These are phyloP conservation scores for Aromia moschata DNA, from an alignment of 2,888 invertebrate species.

Conservation along the genomic window DNA sequence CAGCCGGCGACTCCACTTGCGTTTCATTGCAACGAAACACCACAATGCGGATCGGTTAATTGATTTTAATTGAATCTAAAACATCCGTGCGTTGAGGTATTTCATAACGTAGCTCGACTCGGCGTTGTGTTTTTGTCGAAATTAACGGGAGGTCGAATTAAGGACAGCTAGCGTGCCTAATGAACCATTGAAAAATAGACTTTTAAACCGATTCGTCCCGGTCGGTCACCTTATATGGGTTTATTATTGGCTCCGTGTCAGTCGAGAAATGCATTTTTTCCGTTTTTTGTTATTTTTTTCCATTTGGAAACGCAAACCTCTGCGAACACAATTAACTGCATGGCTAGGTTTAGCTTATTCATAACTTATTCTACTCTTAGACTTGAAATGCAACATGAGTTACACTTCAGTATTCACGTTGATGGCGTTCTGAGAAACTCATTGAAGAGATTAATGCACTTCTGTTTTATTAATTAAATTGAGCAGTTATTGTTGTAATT, in stretches of 20 bases:
- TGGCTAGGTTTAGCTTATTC: not conserved
- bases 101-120: slow-evolving; percentile 19
- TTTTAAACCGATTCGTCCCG: slow-evolving; percentile 27
- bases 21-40: slow-evolving; percentile 10
- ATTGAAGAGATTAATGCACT: no score
- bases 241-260: slow-evolving; percentile 17
- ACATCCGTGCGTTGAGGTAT: slow-evolving; percentile 6
- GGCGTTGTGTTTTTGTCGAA: slow-evolving; percentile 20
- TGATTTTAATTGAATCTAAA: slow-evolving; percentile 15
- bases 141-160: slow-evolving; percentile 30
- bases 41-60: slow-evolving; percentile 10
- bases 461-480: no score
- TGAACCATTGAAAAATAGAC: slow-evolving; percentile 30
- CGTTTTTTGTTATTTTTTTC: not conserved
- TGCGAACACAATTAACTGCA: not conserved
- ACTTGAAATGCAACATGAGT: no score
- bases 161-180: slow-evolving; percentile 28
- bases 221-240: slow-evolving; percentile 28
- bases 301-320: not conserved
- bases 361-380: no score
- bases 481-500: no score
- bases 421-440: no score
- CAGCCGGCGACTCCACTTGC: not conserved
- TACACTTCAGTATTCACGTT: no score
- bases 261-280: slow-evolving; percentile 18